Percentiles rank a stretch among this genome's conserved stretches.
Conservation (phyloP, 2,113 vertebrate species). For the Lepus europaeus region DNA sequence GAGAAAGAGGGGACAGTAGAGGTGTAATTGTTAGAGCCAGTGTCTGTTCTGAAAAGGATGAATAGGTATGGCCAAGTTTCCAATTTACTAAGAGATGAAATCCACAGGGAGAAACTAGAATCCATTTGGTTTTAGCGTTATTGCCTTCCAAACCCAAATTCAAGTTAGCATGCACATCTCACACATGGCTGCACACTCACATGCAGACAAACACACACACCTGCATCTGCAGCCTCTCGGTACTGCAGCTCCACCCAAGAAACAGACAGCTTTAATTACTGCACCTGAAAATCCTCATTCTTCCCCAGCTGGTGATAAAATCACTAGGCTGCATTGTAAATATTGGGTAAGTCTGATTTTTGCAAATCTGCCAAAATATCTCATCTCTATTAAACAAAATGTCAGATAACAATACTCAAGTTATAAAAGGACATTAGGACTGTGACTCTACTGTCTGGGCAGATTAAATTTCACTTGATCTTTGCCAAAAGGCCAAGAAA, state of each 20-base stretch:
- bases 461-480: background rate
- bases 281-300: background rate
- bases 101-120: background rate
- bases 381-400: background rate
- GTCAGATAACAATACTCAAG: background rate
- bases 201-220: background rate
- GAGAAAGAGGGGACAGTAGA: background rate
- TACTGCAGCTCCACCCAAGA: background rate
- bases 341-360: background rate
- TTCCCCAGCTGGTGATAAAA: background rate
- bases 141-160: background rate
- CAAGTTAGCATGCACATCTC: background rate
- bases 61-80: background rate
- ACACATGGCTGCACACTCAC: background rate
- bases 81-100: background rate
- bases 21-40: background rate
- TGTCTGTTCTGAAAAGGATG: background rate
- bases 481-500: too few species aligned
- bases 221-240: background rate
- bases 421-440: background rate
- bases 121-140: background rate
- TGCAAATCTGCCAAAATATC: background rate
- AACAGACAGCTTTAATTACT: background rate
- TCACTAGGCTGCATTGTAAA: background rate
- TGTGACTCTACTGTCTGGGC: background rate